Base-by-base conservation (phyloP, 2,797 vertebrate species). In the Galagoides demidoff region DNA sequence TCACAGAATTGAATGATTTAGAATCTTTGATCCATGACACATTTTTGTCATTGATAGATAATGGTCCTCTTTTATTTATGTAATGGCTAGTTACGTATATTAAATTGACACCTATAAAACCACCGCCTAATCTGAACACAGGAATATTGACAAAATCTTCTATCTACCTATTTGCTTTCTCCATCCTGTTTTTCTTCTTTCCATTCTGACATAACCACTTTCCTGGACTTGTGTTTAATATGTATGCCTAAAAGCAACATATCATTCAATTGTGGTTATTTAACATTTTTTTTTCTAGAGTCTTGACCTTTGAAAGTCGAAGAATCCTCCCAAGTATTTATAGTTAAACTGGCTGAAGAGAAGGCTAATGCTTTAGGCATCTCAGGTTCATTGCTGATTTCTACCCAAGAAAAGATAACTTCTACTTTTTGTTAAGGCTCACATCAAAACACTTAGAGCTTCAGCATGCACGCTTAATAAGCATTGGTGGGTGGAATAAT, bases 391-490 rank as follows among this genome's bases (percentile, higher is more conserved):
- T 45, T 90, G 55, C 71, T 92, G 83, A 92, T 77, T 95, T 45
- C 70, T 73, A 34, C 27, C 23, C 27, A 84, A 96, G 77, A n/a
- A 88, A 97, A 74, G n/a, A 90, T 43, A 85, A 78, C n/a, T 94
- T 85, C 78, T 71, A 61, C 57, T 85, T 22, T 61, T 45, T 71
- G 22, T 70, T 61, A 82, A 89, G 45, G n/a, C 25, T 70, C 78
- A 66, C 14, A 31, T 95, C 77, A 64, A 94, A 85, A 89, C 7
- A 82, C 61, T 43, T 71, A 82, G 27, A 87, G 20, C 57, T 90
- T 89, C 11, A 77, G 43, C 66, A 39, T 37, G 73, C 34, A 77
- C 73, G 22, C 89, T 81, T 90, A 77, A 76, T 89, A 95, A 77
- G 78, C 23, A 63, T 59, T 61, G 16, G 83, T 89, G 16, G 82